These are phyloP conservation scores for Neodiprion virginianus DNA, from an alignment of 1,140 invertebrate genomes.

Conservation along the genomic window DNA sequence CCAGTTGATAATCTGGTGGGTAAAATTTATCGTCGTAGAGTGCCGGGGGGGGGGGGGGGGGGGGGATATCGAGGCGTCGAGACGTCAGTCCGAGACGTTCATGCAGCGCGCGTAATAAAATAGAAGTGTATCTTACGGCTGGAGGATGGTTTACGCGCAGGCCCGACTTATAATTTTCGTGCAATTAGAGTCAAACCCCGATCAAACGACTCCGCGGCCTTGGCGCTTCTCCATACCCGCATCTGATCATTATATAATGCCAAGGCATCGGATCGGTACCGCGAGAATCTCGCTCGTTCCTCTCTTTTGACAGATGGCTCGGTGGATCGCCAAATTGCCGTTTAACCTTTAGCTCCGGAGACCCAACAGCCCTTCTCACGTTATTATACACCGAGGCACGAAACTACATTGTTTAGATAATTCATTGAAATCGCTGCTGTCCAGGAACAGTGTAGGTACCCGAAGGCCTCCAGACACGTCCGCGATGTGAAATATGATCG, in stretches of 20 bases:
- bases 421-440: constrained; percentile 25
- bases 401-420: constrained; percentile 22
- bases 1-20: no score
- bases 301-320: constrained; percentile 55
- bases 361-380: constrained; percentile 32
- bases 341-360: constrained; percentile 40
- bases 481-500: constrained; percentile 37
- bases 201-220: constrained; percentile 28
- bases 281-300: background rate
- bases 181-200: constrained; percentile 43
- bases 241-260: constrained; percentile 15
- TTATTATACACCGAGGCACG: constrained; percentile 23
- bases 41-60: no score
- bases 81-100: background rate
- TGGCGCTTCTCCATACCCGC: constrained; percentile 18
- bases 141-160: background rate
- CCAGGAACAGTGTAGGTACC: constrained; percentile 15
- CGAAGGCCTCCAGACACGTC: constrained; percentile 20
- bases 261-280: constrained; percentile 9
- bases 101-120: constrained; percentile 2
- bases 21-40: no score
- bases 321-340: constrained; percentile 52
- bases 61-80: background rate
- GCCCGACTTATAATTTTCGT: constrained; percentile 48
- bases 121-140: background rate